Percentiles rank a stretch among this genome's conserved stretches.
These are phyloP conservation scores for Isichthys henryi DNA, from an alignment of 2,113 vertebrate genomes.

Conservation along the genomic window DNA sequence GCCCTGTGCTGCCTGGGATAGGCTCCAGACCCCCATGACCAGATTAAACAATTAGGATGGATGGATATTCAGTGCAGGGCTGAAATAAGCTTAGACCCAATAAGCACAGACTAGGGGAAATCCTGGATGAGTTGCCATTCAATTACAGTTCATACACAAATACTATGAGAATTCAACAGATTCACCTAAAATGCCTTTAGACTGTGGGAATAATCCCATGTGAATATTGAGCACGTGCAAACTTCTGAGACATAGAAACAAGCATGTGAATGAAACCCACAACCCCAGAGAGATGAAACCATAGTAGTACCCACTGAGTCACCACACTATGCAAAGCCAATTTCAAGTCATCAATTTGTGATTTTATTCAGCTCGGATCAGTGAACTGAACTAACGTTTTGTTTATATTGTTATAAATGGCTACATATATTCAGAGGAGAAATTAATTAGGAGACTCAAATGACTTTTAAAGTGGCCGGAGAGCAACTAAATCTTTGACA, in stretches of 20 bases:
- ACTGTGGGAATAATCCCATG: neutral
- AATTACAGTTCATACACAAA: neutral
- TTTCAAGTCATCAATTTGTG: neutral
- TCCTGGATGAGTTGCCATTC: neutral
- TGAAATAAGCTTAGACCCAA: neutral
- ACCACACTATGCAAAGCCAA: neutral
- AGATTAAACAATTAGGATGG: neutral
- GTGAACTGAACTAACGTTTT: neutral
- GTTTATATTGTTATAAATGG: constrained; percentile 1
- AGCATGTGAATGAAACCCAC: neutral
- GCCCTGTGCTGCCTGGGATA: neutral
- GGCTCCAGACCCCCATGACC: neutral
- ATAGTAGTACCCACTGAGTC: neutral
- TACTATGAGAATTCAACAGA: neutral
- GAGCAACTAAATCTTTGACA: neutral
- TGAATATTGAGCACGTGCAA: neutral
- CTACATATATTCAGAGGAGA: neutral
- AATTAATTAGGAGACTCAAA: constrained; percentile 2
- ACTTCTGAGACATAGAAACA: neutral
- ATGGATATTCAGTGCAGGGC: neutral
- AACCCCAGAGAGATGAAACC: neutral
- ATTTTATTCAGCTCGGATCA: neutral
- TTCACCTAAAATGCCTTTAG: neutral
- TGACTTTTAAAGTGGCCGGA: neutral
- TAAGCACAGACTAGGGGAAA: neutral